These are phyloP conservation scores for Anolis carolinensis DNA, from an alignment of 2,113 vertebrate species.

Conservation along the genomic window DNA sequence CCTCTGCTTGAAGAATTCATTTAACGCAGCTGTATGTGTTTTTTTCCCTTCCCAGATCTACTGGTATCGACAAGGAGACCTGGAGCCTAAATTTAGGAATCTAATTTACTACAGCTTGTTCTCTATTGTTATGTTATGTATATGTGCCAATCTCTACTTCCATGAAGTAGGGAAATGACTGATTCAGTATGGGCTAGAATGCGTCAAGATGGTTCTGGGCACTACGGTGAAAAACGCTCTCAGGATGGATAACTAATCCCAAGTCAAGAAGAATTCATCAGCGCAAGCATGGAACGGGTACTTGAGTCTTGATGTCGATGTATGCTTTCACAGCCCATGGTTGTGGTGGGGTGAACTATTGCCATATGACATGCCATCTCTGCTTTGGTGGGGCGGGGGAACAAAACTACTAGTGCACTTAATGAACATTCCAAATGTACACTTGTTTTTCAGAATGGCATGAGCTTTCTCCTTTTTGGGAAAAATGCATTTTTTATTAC, in stretches of 20 bases:
- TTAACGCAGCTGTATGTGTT: constrained; percentile 24
- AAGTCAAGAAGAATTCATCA: constrained; percentile 45
- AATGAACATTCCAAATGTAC: constrained; percentile 76
- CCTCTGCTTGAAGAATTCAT: background rate
- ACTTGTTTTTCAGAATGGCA: constrained; percentile 68
- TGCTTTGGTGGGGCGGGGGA: constrained; percentile 72
- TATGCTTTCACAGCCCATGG: constrained; percentile 70
- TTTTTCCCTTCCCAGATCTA: constrained; percentile 81
- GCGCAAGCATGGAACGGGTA: constrained; percentile 56
- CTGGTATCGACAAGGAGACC: constrained; percentile 98
- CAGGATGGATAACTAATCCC: constrained; percentile 39
- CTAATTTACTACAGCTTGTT: constrained; percentile 95
- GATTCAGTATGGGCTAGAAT: background rate
- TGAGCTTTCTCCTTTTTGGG: constrained; percentile 77
- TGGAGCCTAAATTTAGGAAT: constrained; percentile 97
- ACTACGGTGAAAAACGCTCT: background rate
- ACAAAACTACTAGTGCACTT: constrained; percentile 70
- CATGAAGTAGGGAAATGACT: constrained; percentile 88
- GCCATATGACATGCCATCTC: constrained; percentile 66
- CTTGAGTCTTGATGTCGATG: constrained; percentile 74
- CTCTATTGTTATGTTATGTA: constrained; percentile 93
- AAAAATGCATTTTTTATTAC: constrained; percentile 71
- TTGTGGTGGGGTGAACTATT: constrained; percentile 69
- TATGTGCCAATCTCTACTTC: constrained; percentile 99
- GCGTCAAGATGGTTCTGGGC: constrained; percentile 36